Percentiles rank a stretch among this genome's conserved stretches.
Conservation (phyloP, 2,113 vertebrate species). For the Fulmarus glacialis region DNA sequence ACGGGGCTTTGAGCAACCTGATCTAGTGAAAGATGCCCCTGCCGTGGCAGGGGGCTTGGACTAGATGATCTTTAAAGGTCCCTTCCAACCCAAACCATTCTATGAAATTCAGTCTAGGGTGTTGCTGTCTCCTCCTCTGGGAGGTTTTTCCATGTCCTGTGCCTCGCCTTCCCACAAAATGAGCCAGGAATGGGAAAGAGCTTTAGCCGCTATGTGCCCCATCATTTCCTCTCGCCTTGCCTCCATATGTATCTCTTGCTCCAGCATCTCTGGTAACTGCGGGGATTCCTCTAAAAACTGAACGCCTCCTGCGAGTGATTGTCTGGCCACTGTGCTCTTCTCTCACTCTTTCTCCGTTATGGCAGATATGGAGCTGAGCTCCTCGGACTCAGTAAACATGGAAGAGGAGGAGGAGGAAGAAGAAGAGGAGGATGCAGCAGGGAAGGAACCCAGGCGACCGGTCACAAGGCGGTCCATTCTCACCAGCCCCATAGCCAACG, state of each 20-base stretch:
- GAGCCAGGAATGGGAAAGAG: neutral
- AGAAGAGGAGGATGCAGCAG: slow-evolving; percentile 53
- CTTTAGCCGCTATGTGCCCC: rapidly evolving
- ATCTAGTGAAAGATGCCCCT: neutral
- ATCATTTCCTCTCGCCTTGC: neutral
- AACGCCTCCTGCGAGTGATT: neutral
- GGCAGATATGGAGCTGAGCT: slow-evolving; percentile 81
- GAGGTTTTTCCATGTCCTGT: neutral
- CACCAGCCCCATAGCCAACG: slow-evolving; percentile 79
- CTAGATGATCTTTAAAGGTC: neutral
- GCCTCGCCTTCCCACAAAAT: neutral
- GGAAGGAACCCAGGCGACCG: slow-evolving; percentile 72
- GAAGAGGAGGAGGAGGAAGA: slow-evolving; percentile 72
- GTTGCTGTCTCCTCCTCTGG: neutral
- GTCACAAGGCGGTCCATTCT: slow-evolving; percentile 71
- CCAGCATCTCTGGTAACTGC: neutral
- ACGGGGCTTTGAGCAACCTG: neutral
- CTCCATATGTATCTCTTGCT: rapidly evolving
- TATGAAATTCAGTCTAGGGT: neutral
- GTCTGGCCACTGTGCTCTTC: neutral
- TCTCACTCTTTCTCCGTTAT: neutral
- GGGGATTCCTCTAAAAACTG: neutral
- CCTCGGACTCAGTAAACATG: slow-evolving; percentile 70
- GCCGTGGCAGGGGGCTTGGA: neutral
- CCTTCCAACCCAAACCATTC: neutral